phyloP scores from a whole-genome alignment of 2,113 vertebrate species.

The Psilopogon haemacephalus region DNA sequence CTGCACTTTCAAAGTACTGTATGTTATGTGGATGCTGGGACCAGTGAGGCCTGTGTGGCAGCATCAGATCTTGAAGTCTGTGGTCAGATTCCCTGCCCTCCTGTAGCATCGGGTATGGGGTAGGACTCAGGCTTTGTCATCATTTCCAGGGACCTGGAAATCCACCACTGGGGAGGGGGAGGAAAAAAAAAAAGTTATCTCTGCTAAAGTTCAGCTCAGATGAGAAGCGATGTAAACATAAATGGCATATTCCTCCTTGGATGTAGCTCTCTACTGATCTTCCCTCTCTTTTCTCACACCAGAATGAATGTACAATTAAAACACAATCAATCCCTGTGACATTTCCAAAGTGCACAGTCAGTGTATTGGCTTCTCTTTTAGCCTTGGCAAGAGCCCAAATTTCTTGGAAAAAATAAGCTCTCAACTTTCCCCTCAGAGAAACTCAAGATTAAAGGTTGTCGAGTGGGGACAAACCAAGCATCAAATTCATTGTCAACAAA shows the following conservation, averaged over 20 bases:
- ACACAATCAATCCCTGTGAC: constrained; percentile 5
- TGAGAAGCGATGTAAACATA: not conserved
- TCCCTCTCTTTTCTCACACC: not conserved
- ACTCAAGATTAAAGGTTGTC: constrained; percentile 56
- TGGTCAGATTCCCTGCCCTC: fast-evolving
- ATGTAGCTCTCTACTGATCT: not conserved
- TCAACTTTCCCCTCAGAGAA: constrained; percentile 24
- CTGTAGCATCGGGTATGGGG: not conserved
- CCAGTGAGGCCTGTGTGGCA: fast-evolving
- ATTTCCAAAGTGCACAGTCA: constrained; percentile 13
- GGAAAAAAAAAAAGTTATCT: not conserved
- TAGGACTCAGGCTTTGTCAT: not conserved
- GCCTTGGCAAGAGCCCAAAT: constrained; percentile 16
- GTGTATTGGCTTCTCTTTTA: not conserved
- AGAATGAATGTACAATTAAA: constrained; percentile 38
- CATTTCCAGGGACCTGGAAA: not conserved
- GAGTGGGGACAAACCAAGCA: constrained; percentile 34
- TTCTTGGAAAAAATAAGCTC: not conserved
- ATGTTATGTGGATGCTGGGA: constrained; percentile 29
- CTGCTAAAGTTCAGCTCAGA: not conserved
- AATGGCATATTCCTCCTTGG: not conserved
- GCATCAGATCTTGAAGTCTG: fast-evolving
- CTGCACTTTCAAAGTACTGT: constrained; percentile 19
- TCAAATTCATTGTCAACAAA: constrained; percentile 36
- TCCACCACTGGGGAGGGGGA: not conserved